A percentile compares a stretch with the other conserved stretches of the same genome.
Conservation (phyloP, 1,140 invertebrate genomes). For the Eupeodes corollae region DNA sequence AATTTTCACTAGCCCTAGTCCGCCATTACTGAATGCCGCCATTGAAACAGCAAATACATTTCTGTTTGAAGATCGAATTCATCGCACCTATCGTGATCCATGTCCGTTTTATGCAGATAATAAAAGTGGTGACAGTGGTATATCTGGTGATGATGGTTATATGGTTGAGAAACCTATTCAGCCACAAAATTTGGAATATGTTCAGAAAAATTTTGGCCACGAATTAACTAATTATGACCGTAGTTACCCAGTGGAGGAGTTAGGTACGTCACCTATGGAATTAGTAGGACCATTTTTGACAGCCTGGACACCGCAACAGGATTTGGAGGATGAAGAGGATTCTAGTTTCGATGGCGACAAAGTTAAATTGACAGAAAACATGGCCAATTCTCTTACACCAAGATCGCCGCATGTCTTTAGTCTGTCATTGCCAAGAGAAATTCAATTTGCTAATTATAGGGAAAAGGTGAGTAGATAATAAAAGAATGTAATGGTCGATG, state of each 20-base stretch:
- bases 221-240: too few relatives aligned
- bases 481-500: too few relatives aligned
- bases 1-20: not conserved
- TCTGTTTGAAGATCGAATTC: conserved; percentile 34
- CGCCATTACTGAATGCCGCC: too few relatives aligned
- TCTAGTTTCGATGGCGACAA: conserved; percentile 55
- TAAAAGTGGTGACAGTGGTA: conserved; percentile 68
- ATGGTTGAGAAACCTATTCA: not conserved
- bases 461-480: conserved; percentile 1
- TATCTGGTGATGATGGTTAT: conserved; percentile 52
- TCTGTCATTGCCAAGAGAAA: conserved; percentile 55
- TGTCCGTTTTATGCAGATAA: conserved; percentile 36
- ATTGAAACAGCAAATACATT: not conserved
- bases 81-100: conserved; percentile 28
- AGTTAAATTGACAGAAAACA: conserved; percentile 11
- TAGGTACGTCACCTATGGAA: too few relatives aligned
- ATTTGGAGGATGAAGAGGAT: conserved; percentile 43
- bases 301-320: conserved; percentile 72
- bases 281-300: conserved; percentile 9
- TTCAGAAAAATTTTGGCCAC: too few relatives aligned
- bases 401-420: conserved; percentile 51
- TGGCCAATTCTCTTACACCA: conserved; percentile 13
- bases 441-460: conserved; percentile 36
- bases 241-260: too few relatives aligned
- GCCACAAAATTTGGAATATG: too few relatives aligned